Evolutionary conservation across 2,888 invertebrate genomes (phyloP), one percentile per base, ranked within the genome.

Genomic region (Nemapogon koenigi): DNA sequence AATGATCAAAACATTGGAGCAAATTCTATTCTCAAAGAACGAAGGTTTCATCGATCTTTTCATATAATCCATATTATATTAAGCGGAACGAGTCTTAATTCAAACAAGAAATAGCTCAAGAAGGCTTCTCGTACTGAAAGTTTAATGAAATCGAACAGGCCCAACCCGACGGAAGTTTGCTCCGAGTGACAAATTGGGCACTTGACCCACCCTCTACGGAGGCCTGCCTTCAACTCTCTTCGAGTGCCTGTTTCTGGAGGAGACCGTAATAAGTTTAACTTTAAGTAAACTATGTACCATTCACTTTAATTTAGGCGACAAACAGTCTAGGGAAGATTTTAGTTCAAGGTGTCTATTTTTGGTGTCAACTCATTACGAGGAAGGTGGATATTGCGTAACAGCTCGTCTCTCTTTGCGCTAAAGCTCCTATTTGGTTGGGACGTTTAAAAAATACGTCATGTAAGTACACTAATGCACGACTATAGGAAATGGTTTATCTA

Each of bases 231-330:
- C 37, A 28, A 28, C 37, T 37, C 37, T 66, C 70, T 67, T 59
- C 66, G 61, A 65, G 67, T 61, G 67, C 68, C 65, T 73, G 75
- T 71, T 70, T 60, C 73, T 66, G 60, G 63, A 75, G 73, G 61
- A 28, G 29, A 72, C 75, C 73, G 72, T 76, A 76, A 76, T 78
- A 78, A 76, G 68, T 76, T 75, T 73, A 75, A 76, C 73, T 76
- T 75, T 60, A 75, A 75, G 70, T 76, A 76, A 78, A 78, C 78
- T 78, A 76, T 76, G 75, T 76, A 73, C 75, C 67, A 66, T 71
- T 71, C 60, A 69, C 68, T 72, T 66, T 75, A 76, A 76, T 78
- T 75, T 73, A 64, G 63, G 54, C 63, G 62, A 19, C 33, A 16
- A 19, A 33, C 13, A n/a, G n/a, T n/a, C n/a, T n/a, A n/a, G n/a